phyloP scores from a whole-genome alignment of 2,797 vertebrate species.

The Prunella strophiata region DNA sequence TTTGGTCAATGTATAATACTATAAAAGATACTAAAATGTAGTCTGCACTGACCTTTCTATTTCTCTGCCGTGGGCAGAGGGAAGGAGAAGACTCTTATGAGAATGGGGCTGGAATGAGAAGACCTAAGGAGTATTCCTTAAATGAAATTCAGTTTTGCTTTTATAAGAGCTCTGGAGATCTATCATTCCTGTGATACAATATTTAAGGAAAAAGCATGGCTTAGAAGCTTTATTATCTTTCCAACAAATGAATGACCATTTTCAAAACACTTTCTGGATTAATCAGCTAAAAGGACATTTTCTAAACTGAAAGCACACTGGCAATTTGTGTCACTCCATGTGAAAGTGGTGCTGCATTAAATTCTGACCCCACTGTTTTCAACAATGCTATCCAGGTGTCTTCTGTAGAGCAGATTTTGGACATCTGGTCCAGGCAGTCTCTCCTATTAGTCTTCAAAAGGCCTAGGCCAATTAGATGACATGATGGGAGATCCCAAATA shows the following conservation, averaged over 20 bases:
- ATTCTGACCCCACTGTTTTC: neutral
- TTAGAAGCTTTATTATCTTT: neutral
- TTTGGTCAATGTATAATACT: slow-evolving; percentile 20
- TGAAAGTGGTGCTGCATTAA: neutral
- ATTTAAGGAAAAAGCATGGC: neutral
- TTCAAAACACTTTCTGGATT: neutral
- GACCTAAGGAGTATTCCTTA: neutral
- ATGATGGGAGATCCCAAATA: neutral
- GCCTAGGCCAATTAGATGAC: neutral
- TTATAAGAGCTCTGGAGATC: neutral
- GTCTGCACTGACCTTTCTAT: neutral
- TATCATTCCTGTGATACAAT: neutral
- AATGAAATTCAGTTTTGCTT: neutral
- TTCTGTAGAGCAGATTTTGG: neutral
- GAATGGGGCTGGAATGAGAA: neutral
- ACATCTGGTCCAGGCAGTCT: neutral
- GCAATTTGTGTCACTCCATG: neutral
- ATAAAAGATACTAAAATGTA: slow-evolving; percentile 2
- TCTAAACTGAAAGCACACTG: neutral
- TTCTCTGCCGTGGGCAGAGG: neutral
- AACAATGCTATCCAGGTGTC: neutral
- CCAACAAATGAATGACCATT: neutral
- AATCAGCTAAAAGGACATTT: neutral
- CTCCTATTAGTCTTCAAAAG: neutral
- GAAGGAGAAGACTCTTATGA: neutral